These are phyloP conservation scores for Pseudopodoces humilis DNA, from an alignment of 2,113 vertebrate species.

Conservation along the genomic window DNA sequence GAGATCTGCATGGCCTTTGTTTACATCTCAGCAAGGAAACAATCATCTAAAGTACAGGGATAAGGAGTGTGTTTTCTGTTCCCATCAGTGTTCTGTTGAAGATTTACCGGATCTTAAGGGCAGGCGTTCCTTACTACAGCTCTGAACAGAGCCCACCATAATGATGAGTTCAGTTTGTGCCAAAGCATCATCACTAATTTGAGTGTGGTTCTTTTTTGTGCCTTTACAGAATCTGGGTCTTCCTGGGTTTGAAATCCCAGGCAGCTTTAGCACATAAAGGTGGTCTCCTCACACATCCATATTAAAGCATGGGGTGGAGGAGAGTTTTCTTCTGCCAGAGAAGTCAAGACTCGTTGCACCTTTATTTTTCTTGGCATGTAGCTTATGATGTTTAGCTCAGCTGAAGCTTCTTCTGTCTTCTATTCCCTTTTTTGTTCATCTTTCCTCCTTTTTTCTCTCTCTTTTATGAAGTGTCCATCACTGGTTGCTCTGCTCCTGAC, in stretches of 20 bases:
- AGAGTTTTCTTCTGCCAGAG: background rate
- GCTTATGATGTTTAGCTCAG: background rate
- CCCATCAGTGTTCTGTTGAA: background rate
- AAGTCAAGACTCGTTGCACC: rapidly evolving
- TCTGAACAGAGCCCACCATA: background rate
- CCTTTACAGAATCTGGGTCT: background rate
- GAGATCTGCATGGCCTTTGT: background rate
- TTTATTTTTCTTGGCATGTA: background rate
- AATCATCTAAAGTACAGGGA: background rate
- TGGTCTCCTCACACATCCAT: background rate
- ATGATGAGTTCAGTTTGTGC: background rate
- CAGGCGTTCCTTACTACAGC: background rate
- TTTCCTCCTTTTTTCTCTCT: background rate
- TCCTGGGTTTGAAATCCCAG: background rate
- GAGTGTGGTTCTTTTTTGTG: rapidly evolving
- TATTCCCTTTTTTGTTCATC: background rate
- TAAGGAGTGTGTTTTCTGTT: background rate
- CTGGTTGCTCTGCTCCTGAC: background rate
- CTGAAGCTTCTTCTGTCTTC: background rate
- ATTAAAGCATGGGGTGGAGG: background rate
- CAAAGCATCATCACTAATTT: background rate
- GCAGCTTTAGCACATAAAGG: background rate
- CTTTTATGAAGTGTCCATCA: background rate
- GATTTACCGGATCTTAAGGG: background rate
- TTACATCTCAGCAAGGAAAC: background rate